These are phyloP conservation scores for Lasiommata megera DNA, from an alignment of 2,888 invertebrate species.

Conservation along the genomic window DNA sequence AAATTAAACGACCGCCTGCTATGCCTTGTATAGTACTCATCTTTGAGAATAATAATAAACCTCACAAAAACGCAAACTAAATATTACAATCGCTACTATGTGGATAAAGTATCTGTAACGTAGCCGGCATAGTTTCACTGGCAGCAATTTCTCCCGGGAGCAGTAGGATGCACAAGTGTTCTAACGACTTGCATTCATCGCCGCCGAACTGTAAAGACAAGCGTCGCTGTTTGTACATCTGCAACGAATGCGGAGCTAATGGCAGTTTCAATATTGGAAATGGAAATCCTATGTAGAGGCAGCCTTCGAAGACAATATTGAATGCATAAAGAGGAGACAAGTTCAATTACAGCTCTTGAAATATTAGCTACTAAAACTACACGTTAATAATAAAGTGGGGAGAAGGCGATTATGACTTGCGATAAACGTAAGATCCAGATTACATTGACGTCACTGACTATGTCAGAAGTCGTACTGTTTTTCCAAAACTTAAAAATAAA, in stretches of 20 bases:
- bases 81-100: background rate
- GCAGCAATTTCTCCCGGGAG: constrained; percentile 41
- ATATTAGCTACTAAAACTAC: too few species aligned
- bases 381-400: too few species aligned
- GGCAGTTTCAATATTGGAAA: constrained; percentile 19
- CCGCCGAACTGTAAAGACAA: constrained; percentile 32
- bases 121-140: constrained; percentile 1
- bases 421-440: too few species aligned
- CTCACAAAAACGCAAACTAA: too few species aligned
- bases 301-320: constrained; percentile 3
- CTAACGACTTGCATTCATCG: constrained; percentile 64
- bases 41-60: too few species aligned
- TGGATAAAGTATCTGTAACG: background rate
- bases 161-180: constrained; percentile 51
- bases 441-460: too few species aligned
- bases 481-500: too few species aligned
- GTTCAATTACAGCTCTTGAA: background rate
- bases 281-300: constrained; percentile 15
- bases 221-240: constrained; percentile 16
- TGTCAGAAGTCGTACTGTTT: too few species aligned
- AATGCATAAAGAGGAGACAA: constrained; percentile 4
- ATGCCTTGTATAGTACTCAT: too few species aligned
- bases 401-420: too few species aligned
- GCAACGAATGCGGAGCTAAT: constrained; percentile 22
- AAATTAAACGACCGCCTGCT: too few species aligned